Evolutionary conservation across 2,888 invertebrate genomes (phyloP), one percentile per base, ranked within the genome.

Genomic region (Eupithecia subfuscata): DNA sequence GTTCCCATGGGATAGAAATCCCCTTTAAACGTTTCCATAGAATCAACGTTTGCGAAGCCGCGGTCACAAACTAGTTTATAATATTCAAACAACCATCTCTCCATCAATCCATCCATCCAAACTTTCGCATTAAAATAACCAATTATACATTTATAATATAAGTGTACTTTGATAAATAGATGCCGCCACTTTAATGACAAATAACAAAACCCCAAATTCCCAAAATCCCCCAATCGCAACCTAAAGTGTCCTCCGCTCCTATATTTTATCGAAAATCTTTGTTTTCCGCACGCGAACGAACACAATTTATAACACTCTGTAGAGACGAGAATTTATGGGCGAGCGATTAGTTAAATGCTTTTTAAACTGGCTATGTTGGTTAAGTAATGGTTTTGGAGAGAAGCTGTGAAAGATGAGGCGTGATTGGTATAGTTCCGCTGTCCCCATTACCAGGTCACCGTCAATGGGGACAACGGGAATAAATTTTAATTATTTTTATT

Each of bases 341-440:
- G 78, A 69, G 80, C 88, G 90, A 90, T 91, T 89, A 90, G 87
- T 86, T 84, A 83, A 89, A 88, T 84, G 88, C 84, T 86, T 88
- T 89, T 88, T 88, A 89, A 90, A 87, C 84, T 84, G 81, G 43
- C 82, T 80, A 76, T 85, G 83, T 83, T 79, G 81, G 80, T 79
- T 85, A 85, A 89, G 82, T 85, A 82, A 85, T 87, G 84, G 84
- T 73, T 75, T 70, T 43, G 74, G 79, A 73, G 60, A 37, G 60
- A 80, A 82, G 25, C 67, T 72, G 43, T 37, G 37, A 37, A 11
- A 6, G 60, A 60, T 60, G 12, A 25, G 25, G 22, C 25, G 5
- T 14, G 25, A 60, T 60, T 60, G 60, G 25, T 25, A 60, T 12
- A n/a, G n/a, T n/a, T n/a, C n/a, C n/a, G n/a, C n/a, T n/a, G n/a